Evolutionary conservation across 1,140 invertebrate species (phyloP).

Genomic region (Trichonephila clavipes): DNA sequence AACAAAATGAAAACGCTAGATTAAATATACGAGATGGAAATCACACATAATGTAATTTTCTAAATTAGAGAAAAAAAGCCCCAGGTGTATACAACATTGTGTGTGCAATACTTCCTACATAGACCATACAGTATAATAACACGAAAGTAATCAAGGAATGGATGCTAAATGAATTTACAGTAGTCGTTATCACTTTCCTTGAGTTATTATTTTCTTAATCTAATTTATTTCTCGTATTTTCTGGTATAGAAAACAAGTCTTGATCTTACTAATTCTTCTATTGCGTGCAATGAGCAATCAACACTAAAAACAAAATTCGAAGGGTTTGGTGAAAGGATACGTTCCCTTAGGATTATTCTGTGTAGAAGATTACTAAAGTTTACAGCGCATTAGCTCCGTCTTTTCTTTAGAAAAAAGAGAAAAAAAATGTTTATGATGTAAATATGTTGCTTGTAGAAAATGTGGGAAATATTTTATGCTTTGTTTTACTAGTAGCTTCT

Average conservation of each 20-base stretch:
- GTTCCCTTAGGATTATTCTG: background rate
- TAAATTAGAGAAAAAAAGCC: too few species aligned
- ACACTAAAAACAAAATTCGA: constrained; percentile 25
- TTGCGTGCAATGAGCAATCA: constrained; percentile 44
- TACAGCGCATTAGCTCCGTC: background rate
- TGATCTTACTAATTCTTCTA: constrained; percentile 12
- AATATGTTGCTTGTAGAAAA: background rate
- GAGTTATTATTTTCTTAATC: constrained; percentile 16
- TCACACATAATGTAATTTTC: too few species aligned
- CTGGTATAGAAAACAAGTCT: background rate
- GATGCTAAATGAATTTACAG: background rate
- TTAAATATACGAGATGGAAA: too few species aligned
- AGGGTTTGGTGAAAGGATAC: background rate
- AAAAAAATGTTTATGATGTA: background rate
- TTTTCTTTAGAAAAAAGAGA: background rate
- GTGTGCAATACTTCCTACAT: too few species aligned
- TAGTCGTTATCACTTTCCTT: background rate
- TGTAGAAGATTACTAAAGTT: background rate
- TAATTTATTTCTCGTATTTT: background rate
- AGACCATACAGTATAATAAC: too few species aligned
- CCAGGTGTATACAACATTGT: too few species aligned
- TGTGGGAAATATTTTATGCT: background rate
- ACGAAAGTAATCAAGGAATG: too few species aligned
- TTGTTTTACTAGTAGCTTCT: background rate
- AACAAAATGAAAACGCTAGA: too few species aligned